A percentile compares a stretch with the other conserved stretches of the same genome.
Evolutionary conservation across 2,888 invertebrate genomes (phyloP).

Genomic region (Phortica okadai): DNA sequence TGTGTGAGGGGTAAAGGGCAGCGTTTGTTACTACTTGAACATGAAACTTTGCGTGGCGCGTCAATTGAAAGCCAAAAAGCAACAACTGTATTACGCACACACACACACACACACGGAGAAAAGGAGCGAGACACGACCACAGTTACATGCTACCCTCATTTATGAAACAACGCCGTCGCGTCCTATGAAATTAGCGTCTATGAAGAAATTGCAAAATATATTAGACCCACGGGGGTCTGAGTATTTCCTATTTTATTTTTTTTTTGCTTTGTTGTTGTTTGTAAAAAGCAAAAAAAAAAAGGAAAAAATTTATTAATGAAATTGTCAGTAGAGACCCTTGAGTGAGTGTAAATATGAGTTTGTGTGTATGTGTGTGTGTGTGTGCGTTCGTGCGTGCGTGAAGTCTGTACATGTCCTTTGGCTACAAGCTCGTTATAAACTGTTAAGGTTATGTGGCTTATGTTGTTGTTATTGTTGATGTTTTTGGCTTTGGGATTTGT

Average conservation of each 20-base stretch:
- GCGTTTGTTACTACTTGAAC: constrained; percentile 25
- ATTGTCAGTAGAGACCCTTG: background rate
- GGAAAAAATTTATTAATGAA: constrained; percentile 12
- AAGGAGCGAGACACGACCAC: background rate
- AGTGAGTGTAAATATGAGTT: background rate
- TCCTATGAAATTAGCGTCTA: constrained; percentile 67
- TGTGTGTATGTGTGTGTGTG: background rate
- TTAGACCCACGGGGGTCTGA: constrained; percentile 62
- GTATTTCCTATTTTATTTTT: background rate
- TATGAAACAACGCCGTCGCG: constrained; percentile 33
- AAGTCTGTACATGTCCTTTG: background rate
- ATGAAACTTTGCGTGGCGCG: background rate
- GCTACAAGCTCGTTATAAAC: constrained; percentile 6
- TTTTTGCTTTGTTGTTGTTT: background rate
- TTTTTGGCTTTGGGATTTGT: background rate
- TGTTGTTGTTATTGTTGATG: background rate
- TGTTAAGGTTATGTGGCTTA: constrained; percentile 3
- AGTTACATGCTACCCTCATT: too few relatives aligned
- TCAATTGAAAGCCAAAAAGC: background rate
- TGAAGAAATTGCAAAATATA: constrained; percentile 72
- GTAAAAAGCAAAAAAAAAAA: background rate
- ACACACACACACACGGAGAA: background rate
- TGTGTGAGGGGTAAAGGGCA: background rate
- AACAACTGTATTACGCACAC: background rate
- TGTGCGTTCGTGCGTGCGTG: background rate